Evolutionary conservation across 2,888 invertebrate species (phyloP), one percentile per base, ranked within the genome.

Genomic region (Xestoiulus laeticollis): DNA sequence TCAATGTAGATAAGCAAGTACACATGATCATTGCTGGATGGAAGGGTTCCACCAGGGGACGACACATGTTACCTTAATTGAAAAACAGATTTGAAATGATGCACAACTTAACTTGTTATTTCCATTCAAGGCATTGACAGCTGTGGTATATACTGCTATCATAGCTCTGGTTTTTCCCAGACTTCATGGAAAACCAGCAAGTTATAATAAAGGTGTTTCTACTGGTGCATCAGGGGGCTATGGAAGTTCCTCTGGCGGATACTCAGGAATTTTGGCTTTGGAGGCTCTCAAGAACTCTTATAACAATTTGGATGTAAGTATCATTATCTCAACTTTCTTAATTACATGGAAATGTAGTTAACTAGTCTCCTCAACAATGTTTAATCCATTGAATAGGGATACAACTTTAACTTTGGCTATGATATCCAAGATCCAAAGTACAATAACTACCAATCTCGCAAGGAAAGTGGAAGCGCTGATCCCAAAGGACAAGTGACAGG

Each of bases 321-420:
- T 5, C 22, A 83, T 32, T 30, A 44, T 38, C 5, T 43, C n/a
- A 16, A 38, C 8, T 85, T 14, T 38, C 38, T 5, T 38, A 38
- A 38, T 38, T 38, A 3, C 6, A 6, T 5, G 38, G n/a, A n/a
- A 44, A 44, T 44, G 44, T 12, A 44, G 2, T 12, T 44, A 16
- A 14, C 16, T 82, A n/a, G 14, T 16, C 12, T 5, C 14, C 82
- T 30, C 19, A 82, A 30, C 12, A 82, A 30, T 4, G 10, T 16
- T 82, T 82, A n/a, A 5, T 22, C 4, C 16, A 33, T n/a, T 87
- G 38, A 33, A 84, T 90, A 95, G 95, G 95, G 95, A 1, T 94
- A 95, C 91, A 96, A 96, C n/a, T 95, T 96, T 91, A 93, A 94
- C 78, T 96, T 95, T 92, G 94, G 95, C 0, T 96, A 96, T 90